These are phyloP conservation scores for Anastrepha ludens DNA, from an alignment of 1,140 invertebrate species.

Conservation along the genomic window DNA sequence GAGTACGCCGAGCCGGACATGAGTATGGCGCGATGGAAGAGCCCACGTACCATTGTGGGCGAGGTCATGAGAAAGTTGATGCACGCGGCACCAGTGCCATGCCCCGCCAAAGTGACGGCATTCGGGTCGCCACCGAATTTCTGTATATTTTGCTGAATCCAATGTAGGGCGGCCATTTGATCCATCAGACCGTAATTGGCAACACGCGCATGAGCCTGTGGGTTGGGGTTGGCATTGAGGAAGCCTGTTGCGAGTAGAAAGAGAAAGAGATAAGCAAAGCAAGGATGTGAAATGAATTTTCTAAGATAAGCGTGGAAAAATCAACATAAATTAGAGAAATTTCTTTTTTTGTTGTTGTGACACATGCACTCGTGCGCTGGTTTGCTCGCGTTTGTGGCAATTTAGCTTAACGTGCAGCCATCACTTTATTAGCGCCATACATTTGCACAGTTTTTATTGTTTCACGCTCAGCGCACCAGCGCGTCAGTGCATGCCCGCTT, in stretches of 20 bases:
- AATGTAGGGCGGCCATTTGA: conserved; percentile 92
- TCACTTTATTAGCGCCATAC: conserved; percentile 45
- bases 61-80: conserved; percentile 97
- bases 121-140: conserved; percentile 92
- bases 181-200: conserved; percentile 96
- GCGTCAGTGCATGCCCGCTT: conserved; percentile 1
- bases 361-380: neutral
- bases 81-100: conserved; percentile 95
- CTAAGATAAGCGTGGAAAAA: neutral
- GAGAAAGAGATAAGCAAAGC: neutral
- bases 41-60: conserved; percentile 89
- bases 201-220: conserved; percentile 85
- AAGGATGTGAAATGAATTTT: neutral
- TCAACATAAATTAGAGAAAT: conserved; percentile 35
- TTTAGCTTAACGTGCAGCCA: conserved; percentile 15
- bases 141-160: conserved; percentile 93
- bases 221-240: conserved; percentile 88
- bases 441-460: conserved; percentile 10
- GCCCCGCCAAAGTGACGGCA: conserved; percentile 93
- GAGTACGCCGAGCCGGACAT: conserved; percentile 94
- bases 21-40: conserved; percentile 93
- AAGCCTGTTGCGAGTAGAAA: conserved; percentile 79
- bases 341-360: neutral
- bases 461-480: neutral
- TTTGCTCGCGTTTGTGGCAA: neutral